These are phyloP conservation scores for Mormoops blainvillei DNA, from an alignment of 2,113 vertebrate genomes.

Conservation along the genomic window DNA sequence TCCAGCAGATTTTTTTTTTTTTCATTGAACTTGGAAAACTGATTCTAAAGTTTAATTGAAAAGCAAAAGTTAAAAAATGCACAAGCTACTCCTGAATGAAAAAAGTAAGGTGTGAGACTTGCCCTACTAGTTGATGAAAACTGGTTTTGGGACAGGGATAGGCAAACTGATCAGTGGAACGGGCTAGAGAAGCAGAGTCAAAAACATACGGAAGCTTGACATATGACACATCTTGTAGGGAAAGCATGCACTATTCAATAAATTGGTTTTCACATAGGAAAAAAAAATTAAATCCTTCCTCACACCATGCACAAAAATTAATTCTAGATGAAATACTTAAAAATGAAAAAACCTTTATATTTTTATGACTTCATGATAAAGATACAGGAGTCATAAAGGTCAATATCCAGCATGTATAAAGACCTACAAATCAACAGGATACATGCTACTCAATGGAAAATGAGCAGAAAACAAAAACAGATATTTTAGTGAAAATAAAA, in stretches of 20 bases:
- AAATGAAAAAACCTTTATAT: not conserved
- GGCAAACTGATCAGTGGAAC: not conserved
- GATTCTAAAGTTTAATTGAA: not conserved
- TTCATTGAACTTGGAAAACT: not conserved
- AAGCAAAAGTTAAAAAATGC: not conserved
- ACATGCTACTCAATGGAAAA: not conserved
- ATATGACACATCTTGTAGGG: not conserved
- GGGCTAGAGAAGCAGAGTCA: not conserved
- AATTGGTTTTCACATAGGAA: not conserved
- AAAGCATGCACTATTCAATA: not conserved
- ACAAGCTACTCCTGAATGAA: not conserved
- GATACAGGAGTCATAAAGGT: not conserved
- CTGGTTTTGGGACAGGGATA: not conserved
- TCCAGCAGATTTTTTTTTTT: not conserved
- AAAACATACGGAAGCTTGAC: not conserved
- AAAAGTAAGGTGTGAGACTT: not conserved
- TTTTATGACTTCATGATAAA: not conserved
- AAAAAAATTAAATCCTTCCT: not conserved
- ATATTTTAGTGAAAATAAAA: not conserved
- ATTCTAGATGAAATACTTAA: not conserved
- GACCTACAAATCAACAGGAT: not conserved
- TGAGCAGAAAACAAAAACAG: not conserved
- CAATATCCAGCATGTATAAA: not conserved
- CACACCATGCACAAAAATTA: not conserved
- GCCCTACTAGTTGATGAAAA: not conserved